phyloP scores from a whole-genome alignment of 2,888 invertebrate species.

The Noctua janthe region DNA sequence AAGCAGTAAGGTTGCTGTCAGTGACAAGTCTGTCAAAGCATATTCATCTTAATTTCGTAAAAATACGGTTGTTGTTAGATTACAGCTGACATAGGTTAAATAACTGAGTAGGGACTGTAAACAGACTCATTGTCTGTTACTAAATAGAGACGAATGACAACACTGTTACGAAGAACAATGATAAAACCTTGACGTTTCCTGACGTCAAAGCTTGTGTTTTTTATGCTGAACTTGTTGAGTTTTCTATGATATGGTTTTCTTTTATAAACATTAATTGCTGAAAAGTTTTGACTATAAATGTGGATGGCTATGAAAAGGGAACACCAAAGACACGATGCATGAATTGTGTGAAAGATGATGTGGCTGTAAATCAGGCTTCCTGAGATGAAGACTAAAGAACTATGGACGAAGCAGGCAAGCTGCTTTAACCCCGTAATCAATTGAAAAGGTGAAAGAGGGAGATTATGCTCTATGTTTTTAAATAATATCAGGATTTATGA shows the following conservation, averaged over 20 bases:
- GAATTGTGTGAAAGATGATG: background rate
- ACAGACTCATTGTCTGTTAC: slow-evolving; percentile 46
- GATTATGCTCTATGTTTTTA: background rate
- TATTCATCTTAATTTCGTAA: background rate
- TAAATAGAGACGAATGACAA: slow-evolving; percentile 24
- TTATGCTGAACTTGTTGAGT: background rate
- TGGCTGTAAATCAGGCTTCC: background rate
- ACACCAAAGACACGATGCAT: background rate
- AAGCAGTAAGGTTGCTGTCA: background rate
- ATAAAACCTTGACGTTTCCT: slow-evolving; percentile 42
- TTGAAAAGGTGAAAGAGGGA: background rate
- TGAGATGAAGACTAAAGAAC: background rate
- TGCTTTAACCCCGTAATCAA: background rate
- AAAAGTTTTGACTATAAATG: background rate
- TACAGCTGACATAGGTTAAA: background rate
- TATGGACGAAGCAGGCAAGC: background rate
- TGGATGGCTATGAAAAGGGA: background rate
- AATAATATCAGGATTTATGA: background rate
- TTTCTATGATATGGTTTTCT: background rate
- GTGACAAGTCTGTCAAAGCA: background rate
- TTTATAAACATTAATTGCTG: background rate
- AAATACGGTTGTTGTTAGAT: background rate
- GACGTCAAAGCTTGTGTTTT: background rate
- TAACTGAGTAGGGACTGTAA: background rate
- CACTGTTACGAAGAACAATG: slow-evolving; percentile 40